Percentiles rank a stretch among this genome's conserved stretches.
These are phyloP conservation scores for Apodemia duryi DNA, from an alignment of 2,888 invertebrate genomes.

Conservation along the genomic window DNA sequence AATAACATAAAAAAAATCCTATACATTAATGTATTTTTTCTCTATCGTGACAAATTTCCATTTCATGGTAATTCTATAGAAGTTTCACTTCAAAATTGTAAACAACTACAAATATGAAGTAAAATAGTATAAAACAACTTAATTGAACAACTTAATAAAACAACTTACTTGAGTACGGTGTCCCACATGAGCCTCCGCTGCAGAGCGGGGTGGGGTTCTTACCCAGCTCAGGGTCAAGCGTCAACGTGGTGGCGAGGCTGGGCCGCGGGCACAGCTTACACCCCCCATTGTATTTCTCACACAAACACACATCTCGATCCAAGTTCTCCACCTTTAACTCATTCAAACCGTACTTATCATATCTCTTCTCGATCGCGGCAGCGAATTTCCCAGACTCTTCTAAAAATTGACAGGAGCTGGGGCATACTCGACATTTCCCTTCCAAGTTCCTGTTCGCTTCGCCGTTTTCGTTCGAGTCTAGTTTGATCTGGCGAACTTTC, in stretches of 20 bases:
- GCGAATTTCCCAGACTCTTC: conserved; percentile 50
- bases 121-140: no score
- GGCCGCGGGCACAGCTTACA: conserved; percentile 66
- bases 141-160: no score
- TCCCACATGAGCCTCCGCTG: conserved; percentile 46
- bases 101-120: no score
- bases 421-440: conserved; percentile 51
- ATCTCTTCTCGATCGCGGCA: conserved; percentile 52
- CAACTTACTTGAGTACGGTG: conserved; percentile 56
- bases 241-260: conserved; percentile 43
- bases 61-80: no score
- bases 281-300: conserved; percentile 68
- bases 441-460: conserved; percentile 54
- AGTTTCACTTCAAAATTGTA: no score
- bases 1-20: no score
- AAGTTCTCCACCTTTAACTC: conserved; percentile 62
- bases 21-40: no score
- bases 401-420: conserved; percentile 53
- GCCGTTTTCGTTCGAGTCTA: conserved; percentile 57
- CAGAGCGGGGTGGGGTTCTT: conserved; percentile 56
- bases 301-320: conserved; percentile 59
- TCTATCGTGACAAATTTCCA: no score
- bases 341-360: conserved; percentile 59
- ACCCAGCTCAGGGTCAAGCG: conserved; percentile 44
- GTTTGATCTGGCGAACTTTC: conserved; percentile 41